These are phyloP conservation scores for Sphinx pinastri DNA, from an alignment of 2,888 invertebrate species.

Conservation along the genomic window DNA sequence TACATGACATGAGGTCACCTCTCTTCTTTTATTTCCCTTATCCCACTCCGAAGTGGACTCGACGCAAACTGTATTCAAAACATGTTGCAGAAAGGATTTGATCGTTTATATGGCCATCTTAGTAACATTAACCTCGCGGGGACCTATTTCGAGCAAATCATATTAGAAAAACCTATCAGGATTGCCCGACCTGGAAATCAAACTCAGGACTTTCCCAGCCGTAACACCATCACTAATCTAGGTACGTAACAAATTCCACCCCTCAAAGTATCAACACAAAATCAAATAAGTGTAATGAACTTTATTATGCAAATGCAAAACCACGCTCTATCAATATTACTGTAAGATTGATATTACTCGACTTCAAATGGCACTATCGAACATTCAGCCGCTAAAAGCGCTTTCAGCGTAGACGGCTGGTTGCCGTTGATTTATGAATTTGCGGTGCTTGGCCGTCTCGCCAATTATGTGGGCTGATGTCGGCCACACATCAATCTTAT, in stretches of 20 bases:
- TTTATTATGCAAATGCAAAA: too few relatives aligned
- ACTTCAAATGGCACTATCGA: conserved; percentile 14
- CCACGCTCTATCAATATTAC: neutral
- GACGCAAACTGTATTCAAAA: neutral
- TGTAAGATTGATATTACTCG: conserved; percentile 20
- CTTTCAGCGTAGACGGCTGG: conserved; percentile 30
- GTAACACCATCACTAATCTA: neutral
- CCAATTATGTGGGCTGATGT: conserved; percentile 52
- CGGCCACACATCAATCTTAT: conserved; percentile 64
- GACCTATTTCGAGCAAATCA: neutral
- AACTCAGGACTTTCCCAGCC: neutral
- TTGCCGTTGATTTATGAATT: conserved; percentile 59
- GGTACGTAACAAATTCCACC: too few relatives aligned
- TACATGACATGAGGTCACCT: neutral
- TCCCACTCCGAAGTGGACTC: too few relatives aligned
- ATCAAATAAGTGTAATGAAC: too few relatives aligned
- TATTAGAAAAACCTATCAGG: neutral
- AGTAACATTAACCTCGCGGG: neutral
- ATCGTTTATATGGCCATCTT: too few relatives aligned
- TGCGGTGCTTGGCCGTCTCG: conserved; percentile 53
- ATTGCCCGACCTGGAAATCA: neutral
- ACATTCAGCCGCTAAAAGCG: conserved; percentile 33
- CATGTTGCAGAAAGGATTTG: neutral
- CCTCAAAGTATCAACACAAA: too few relatives aligned
- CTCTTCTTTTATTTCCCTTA: too few relatives aligned